Evolutionary conservation across 2,888 invertebrate species (phyloP).

Genomic region (Timandra comae): DNA sequence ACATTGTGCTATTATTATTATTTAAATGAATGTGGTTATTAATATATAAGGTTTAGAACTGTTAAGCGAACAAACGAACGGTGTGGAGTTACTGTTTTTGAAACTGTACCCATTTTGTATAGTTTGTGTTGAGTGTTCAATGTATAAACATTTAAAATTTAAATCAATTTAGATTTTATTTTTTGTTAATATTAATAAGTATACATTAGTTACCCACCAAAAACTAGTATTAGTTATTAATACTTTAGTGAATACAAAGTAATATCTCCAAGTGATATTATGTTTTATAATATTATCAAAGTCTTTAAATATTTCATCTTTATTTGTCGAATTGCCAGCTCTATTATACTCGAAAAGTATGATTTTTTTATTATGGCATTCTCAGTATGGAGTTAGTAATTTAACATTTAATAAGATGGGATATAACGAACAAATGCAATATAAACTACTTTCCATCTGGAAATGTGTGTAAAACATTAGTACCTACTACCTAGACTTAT

Average conservation of each 20-base stretch:
- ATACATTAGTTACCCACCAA: conserved; percentile 41
- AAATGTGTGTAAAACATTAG: too few species aligned
- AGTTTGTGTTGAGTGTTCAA: conserved; percentile 36
- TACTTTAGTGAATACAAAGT: background rate
- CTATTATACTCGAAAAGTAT: too few species aligned
- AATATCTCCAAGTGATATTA: too few species aligned
- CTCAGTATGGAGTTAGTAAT: too few species aligned
- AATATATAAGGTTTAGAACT: conserved; percentile 10
- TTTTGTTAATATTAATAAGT: conserved; percentile 29
- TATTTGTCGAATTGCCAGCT: too few species aligned
- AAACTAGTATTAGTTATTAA: conserved; percentile 29
- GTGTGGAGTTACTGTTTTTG: conserved; percentile 23
- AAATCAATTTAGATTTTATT: conserved; percentile 33
- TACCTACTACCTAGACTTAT: too few species aligned
- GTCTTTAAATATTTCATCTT: too few species aligned
- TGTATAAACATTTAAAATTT: conserved; percentile 27
- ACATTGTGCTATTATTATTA: conserved; percentile 26
- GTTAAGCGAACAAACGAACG: conserved; percentile 12
- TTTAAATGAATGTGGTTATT: conserved; percentile 30
- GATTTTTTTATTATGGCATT: too few species aligned
- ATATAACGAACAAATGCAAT: too few species aligned
- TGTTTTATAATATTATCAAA: too few species aligned
- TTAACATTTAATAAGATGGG: too few species aligned
- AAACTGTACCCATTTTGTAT: conserved; percentile 21
- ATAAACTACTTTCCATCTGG: too few species aligned